Evolutionary conservation across 2,797 vertebrate genomes (phyloP).

Genomic region (Silurus aristotelis): DNA sequence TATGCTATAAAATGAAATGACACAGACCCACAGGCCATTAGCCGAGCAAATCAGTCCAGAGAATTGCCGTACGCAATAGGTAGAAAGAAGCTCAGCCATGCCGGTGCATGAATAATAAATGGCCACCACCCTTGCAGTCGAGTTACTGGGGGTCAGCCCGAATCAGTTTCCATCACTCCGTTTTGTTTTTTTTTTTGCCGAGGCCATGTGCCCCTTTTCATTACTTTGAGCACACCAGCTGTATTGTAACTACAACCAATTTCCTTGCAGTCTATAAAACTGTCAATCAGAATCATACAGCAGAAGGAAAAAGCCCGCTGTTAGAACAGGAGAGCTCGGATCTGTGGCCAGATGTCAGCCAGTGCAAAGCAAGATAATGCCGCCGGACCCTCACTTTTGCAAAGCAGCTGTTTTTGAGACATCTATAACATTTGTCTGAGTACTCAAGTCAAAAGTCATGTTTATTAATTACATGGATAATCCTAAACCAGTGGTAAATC

Average conservation of each 20-base stretch:
- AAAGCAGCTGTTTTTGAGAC: background rate
- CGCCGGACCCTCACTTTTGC: constrained; percentile 26
- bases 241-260: constrained; percentile 84
- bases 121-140: constrained; percentile 71
- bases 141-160: constrained; percentile 59
- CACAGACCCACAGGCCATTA: constrained; percentile 51
- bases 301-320: constrained; percentile 62
- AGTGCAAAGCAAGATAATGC: constrained; percentile 60
- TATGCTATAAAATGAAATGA: constrained; percentile 71
- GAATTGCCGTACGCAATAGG: constrained; percentile 39
- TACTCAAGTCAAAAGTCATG: too few relatives aligned
- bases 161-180: constrained; percentile 62
- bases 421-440: background rate
- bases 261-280: constrained; percentile 85
- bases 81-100: constrained; percentile 41
- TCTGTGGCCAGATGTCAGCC: constrained; percentile 73
- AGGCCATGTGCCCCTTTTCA: constrained; percentile 79
- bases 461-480: background rate
- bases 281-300: constrained; percentile 80
- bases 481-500: background rate
- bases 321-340: constrained; percentile 48
- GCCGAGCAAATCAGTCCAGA: constrained; percentile 5
- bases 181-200: constrained; percentile 60
- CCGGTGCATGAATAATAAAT: constrained; percentile 61
- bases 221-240: constrained; percentile 77